Conservation (phyloP, 2,888 invertebrate genomes). For the Nomada ferruginata region DNA sequence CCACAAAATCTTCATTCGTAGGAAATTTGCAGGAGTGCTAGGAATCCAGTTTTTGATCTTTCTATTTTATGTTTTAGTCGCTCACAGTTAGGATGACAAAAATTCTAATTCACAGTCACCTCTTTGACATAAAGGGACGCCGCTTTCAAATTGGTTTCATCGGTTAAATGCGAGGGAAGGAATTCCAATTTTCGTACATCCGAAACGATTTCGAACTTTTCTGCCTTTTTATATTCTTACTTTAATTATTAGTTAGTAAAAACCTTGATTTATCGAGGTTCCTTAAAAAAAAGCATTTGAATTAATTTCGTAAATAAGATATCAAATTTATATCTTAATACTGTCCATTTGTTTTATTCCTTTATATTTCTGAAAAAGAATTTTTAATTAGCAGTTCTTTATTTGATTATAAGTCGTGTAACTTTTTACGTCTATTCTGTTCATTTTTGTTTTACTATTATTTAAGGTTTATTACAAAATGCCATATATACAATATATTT, state of each 20-base stretch:
- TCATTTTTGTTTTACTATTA: not conserved
- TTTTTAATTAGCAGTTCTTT: not conserved
- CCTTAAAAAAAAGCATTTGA: not conserved
- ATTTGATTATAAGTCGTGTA: not conserved
- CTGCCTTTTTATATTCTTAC: not conserved
- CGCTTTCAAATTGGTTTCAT: constrained; percentile 6
- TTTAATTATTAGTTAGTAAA: constrained; percentile 5
- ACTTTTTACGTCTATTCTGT: not conserved
- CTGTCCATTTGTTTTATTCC: not conserved
- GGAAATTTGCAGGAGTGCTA: not conserved
- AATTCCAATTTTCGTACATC: constrained; percentile 14
- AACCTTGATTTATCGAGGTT: not conserved
- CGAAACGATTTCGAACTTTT: not conserved
- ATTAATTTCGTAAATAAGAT: not conserved
- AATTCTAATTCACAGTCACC: constrained; percentile 24
- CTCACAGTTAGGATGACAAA: constrained; percentile 4
- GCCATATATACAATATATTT: too few relatives aligned
- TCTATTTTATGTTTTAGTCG: not conserved
- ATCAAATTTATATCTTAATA: not conserved
- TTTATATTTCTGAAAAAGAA: not conserved
- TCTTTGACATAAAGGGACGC: constrained; percentile 7
- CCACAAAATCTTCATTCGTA: not conserved
- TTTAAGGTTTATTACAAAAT: too few relatives aligned
- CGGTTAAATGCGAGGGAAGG: constrained; percentile 3
- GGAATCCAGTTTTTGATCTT: constrained; percentile 12